Evolutionary conservation across 2,797 vertebrate genomes (phyloP).

Genomic region (Phoebastria nigripes): DNA sequence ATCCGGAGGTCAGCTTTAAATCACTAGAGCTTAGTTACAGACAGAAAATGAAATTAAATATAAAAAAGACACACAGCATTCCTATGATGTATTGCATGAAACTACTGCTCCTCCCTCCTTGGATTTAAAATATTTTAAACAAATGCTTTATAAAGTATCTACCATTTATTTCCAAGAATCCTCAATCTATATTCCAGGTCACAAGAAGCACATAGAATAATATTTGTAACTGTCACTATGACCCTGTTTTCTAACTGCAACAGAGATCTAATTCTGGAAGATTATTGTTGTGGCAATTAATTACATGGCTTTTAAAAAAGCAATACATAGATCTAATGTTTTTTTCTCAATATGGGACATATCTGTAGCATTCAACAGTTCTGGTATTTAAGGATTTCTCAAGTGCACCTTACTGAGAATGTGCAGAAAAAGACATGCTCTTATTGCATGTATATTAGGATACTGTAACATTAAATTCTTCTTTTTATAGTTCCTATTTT

Average conservation of each 20-base stretch:
- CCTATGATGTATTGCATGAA: not conserved
- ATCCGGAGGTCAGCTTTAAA: not conserved
- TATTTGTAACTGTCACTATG: not conserved
- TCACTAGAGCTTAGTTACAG: not conserved
- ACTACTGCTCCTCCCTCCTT: not conserved
- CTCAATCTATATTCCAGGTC: not conserved
- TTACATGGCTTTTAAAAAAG: not conserved
- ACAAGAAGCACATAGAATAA: not conserved
- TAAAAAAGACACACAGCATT: not conserved
- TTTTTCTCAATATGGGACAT: not conserved
- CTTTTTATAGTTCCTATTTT: not conserved
- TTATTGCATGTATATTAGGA: accelerated
- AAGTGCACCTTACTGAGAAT: not conserved
- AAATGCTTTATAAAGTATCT: not conserved
- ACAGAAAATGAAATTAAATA: not conserved
- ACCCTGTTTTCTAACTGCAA: not conserved
- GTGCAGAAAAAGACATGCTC: not conserved
- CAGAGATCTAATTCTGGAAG: not conserved
- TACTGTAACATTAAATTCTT: not conserved
- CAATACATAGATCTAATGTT: not conserved
- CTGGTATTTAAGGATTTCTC: not conserved
- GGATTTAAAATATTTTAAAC: not conserved
- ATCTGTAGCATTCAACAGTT: not conserved
- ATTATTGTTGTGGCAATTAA: not conserved
- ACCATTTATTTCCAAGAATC: not conserved